These are phyloP conservation scores for Harpalus rufipes DNA, from an alignment of 2,888 invertebrate species.

Conservation along the genomic window DNA sequence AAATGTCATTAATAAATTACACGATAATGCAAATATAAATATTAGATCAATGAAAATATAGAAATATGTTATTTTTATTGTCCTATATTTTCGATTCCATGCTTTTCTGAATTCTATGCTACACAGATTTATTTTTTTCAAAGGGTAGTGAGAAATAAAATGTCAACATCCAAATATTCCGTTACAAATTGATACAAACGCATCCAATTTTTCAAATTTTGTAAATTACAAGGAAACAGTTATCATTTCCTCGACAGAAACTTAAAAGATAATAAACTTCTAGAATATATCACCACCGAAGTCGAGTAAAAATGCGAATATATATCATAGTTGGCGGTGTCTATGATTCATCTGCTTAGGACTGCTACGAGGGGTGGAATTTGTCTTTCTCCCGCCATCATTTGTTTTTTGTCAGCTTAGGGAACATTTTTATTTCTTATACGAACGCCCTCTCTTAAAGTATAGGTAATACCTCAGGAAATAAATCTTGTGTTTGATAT, in stretches of 20 bases:
- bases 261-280: slow-evolving; percentile 58
- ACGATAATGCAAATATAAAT: too few species aligned
- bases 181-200: slow-evolving; percentile 43
- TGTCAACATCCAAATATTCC: not conserved
- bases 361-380: slow-evolving; percentile 52
- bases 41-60: too few species aligned
- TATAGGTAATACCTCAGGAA: slow-evolving; percentile 6
- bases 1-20: too few species aligned
- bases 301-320: slow-evolving; percentile 48
- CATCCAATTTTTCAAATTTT: slow-evolving; percentile 37
- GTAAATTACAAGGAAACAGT: slow-evolving; percentile 46
- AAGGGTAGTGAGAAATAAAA: slow-evolving; percentile 13
- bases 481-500: slow-evolving; percentile 39
- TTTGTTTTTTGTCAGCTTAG: slow-evolving; percentile 51
- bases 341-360: slow-evolving; percentile 59
- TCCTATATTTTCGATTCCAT: too few species aligned
- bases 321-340: slow-evolving; percentile 36
- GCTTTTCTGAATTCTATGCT: too few species aligned
- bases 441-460: not conserved
- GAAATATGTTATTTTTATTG: too few species aligned
- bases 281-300: slow-evolving; percentile 47
- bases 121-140: not conserved
- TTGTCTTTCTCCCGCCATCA: slow-evolving; percentile 51
- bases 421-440: slow-evolving; percentile 53
- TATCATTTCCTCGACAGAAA: slow-evolving; percentile 49